Conservation (phyloP, 53 echinoderm and acorn worm genomes). For the Echinometra lucunter region DNA sequence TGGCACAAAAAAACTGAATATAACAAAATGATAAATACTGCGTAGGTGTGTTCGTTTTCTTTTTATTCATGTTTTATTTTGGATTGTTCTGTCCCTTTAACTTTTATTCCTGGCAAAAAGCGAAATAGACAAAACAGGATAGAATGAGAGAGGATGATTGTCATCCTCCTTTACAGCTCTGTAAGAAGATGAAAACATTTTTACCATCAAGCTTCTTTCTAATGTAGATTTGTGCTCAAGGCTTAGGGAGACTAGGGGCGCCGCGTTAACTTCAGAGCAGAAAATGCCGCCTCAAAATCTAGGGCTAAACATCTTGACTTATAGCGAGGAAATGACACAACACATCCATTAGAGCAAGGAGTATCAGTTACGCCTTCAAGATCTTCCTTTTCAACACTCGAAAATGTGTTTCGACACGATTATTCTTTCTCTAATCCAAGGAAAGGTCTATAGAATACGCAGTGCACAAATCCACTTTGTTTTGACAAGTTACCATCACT, state of each 20-base stretch:
- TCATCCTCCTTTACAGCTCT: neutral
- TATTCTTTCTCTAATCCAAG: slow-evolving; percentile 11
- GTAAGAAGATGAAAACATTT: slow-evolving; percentile 33
- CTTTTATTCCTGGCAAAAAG: neutral
- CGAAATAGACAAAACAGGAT: neutral
- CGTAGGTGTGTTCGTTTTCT: too few species aligned
- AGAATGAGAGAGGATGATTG: neutral
- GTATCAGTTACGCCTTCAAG: slow-evolving; percentile 41
- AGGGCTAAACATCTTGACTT: slow-evolving; percentile 47
- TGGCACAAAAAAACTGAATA: too few species aligned
- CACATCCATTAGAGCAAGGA: slow-evolving; percentile 19
- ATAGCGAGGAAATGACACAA: slow-evolving; percentile 49
- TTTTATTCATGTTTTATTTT: too few species aligned
- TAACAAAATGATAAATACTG: too few species aligned
- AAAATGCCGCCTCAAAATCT: slow-evolving; percentile 40
- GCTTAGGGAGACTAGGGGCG: slow-evolving; percentile 9
- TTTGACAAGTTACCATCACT: neutral
- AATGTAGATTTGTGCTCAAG: slow-evolving; percentile 48
- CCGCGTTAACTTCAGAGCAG: slow-evolving; percentile 42
- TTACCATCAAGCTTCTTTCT: slow-evolving; percentile 14
- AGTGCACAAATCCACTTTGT: neutral
- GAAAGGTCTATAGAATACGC: slow-evolving; percentile 13
- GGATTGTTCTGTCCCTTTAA: neutral
- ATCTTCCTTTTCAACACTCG: slow-evolving; percentile 30
- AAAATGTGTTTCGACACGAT: neutral